These are phyloP conservation scores for Caenorhabditis drosophilae DNA, from an alignment of 2,888 invertebrate species.

Conservation along the genomic window DNA sequence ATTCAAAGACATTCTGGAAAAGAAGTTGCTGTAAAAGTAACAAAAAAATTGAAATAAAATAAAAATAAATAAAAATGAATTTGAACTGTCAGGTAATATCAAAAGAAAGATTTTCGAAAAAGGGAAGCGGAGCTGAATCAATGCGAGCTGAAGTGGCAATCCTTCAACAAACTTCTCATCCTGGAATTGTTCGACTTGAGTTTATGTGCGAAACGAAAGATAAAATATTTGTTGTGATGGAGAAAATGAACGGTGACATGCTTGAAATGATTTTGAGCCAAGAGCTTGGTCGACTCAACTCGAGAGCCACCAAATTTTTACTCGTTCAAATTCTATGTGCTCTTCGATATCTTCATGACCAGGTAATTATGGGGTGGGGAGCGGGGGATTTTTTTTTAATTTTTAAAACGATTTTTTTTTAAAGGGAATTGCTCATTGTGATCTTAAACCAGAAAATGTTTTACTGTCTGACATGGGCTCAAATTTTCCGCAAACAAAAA, in stretches of 20 bases:
- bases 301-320: slow-evolving; percentile 76
- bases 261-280: slow-evolving; percentile 74
- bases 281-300: slow-evolving; percentile 82
- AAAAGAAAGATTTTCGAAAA: slow-evolving; percentile 67
- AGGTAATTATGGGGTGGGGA: too few relatives aligned
- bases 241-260: slow-evolving; percentile 98
- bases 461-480: slow-evolving; percentile 63
- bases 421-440: slow-evolving; percentile 80
- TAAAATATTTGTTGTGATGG: slow-evolving; percentile 98
- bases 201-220: slow-evolving; percentile 98
- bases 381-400: neutral
- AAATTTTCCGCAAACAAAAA: slow-evolving; percentile 68
- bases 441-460: slow-evolving; percentile 69
- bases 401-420: neutral
- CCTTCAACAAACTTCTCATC: slow-evolving; percentile 69
- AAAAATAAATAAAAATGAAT: neutral
- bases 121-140: slow-evolving; percentile 60
- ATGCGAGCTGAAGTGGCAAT: slow-evolving; percentile 63
- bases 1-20: slow-evolving; percentile 64
- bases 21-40: slow-evolving; percentile 68
- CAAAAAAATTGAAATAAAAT: neutral
- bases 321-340: slow-evolving; percentile 85
- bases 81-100: slow-evolving; percentile 55
- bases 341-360: slow-evolving; percentile 92
- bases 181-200: slow-evolving; percentile 82